Evolutionary conservation across 2,888 invertebrate genomes (phyloP).

Genomic region (Epinotia ramella): DNA sequence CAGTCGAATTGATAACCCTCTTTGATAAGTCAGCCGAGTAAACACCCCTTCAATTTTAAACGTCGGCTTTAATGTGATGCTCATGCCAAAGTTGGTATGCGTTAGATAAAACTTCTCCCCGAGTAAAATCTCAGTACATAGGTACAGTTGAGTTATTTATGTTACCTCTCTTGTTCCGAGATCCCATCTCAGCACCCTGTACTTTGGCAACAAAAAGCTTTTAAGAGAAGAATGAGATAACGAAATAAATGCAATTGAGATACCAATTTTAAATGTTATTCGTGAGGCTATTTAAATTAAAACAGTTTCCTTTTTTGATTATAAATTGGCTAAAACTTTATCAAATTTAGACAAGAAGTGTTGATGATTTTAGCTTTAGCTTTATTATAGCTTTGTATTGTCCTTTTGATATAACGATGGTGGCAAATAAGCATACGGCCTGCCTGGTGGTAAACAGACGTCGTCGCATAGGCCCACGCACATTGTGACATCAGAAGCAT

Average conservation of each 20-base stretch:
- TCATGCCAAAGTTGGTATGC: constrained; percentile 47
- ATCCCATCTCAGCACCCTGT: constrained; percentile 55
- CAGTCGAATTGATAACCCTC: neutral
- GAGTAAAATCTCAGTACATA: constrained; percentile 53
- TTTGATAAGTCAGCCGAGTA: neutral
- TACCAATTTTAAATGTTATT: constrained; percentile 24
- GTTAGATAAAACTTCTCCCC: constrained; percentile 63
- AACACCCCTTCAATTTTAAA: constrained; percentile 15
- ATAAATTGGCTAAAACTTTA: neutral
- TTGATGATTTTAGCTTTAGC: no score
- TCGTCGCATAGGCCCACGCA: no score
- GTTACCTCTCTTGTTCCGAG: constrained; percentile 54
- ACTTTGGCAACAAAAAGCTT: constrained; percentile 44
- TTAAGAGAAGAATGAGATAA: constrained; percentile 41
- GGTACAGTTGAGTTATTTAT: constrained; percentile 60
- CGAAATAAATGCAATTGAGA: constrained; percentile 38
- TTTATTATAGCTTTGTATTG: no score
- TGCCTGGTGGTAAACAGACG: no score
- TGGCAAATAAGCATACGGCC: no score
- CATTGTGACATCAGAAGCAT: no score
- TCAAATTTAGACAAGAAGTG: no score
- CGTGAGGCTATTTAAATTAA: neutral
- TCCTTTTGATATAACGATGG: no score
- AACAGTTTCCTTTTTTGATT: neutral
- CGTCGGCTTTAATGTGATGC: constrained; percentile 32